These are phyloP conservation scores for Pseudococcus jackbeardsleyi DNA, from an alignment of 2,888 invertebrate genomes.

Conservation along the genomic window DNA sequence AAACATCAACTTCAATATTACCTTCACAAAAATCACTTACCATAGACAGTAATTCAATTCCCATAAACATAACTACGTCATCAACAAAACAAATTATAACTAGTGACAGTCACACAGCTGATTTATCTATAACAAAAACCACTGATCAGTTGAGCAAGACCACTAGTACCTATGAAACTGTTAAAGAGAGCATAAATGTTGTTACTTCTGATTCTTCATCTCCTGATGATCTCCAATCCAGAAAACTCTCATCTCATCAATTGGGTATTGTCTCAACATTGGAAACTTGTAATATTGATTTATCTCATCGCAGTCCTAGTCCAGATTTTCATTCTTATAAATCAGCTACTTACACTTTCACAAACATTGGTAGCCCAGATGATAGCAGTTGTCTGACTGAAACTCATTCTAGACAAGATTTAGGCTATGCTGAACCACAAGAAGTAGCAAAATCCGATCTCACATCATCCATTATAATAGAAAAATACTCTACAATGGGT, in stretches of 20 bases:
- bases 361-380: background rate
- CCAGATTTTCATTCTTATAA: slow-evolving; percentile 19
- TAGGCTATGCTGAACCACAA: background rate
- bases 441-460: background rate
- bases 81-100: background rate
- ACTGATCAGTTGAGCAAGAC: background rate
- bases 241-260: background rate
- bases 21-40: background rate
- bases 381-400: background rate
- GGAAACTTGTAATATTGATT: background rate
- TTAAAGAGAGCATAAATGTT: background rate
- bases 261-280: background rate
- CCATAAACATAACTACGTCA: background rate
- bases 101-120: background rate
- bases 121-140: background rate
- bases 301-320: slow-evolving; percentile 19
- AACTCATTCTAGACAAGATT: background rate
- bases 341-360: background rate
- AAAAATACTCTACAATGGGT: background rate
- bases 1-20: background rate
- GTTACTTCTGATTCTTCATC: background rate
- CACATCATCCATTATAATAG: background rate
- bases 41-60: background rate
- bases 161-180: background rate
- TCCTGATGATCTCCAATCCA: background rate